These are phyloP conservation scores for Alligator mississippiensis DNA, from an alignment of 2,113 vertebrate genomes.

Conservation along the genomic window DNA sequence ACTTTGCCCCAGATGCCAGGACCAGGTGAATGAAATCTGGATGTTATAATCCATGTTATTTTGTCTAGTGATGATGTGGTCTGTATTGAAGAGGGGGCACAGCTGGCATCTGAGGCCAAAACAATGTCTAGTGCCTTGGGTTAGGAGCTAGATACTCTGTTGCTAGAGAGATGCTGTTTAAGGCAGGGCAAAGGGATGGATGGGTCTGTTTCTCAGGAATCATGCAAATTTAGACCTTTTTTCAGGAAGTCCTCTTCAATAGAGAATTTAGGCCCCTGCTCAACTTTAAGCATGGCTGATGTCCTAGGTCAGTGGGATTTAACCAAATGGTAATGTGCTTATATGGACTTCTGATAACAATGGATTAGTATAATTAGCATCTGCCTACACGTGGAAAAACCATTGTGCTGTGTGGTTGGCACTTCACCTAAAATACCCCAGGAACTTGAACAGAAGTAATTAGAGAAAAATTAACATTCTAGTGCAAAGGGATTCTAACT, in stretches of 20 bases:
- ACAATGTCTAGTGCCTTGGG: too few relatives aligned
- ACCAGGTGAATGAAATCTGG: too few relatives aligned
- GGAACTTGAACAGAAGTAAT: background rate
- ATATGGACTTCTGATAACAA: background rate
- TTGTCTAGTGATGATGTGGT: too few relatives aligned
- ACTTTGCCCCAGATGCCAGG: too few relatives aligned
- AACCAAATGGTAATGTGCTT: background rate
- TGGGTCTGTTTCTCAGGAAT: background rate
- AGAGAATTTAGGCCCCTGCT: background rate
- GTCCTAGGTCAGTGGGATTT: background rate
- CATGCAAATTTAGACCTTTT: background rate
- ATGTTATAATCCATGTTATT: too few relatives aligned
- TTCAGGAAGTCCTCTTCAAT: background rate
- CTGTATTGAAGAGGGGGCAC: too few relatives aligned
- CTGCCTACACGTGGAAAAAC: background rate
- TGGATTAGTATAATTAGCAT: background rate
- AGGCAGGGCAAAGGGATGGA: too few relatives aligned
- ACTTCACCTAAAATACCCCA: background rate
- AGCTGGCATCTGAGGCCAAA: too few relatives aligned
- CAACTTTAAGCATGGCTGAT: background rate
- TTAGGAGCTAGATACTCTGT: too few relatives aligned
- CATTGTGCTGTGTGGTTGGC: background rate
- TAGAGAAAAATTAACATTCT: background rate
- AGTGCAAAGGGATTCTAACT: constrained; percentile 9
- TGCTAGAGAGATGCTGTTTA: too few relatives aligned